A percentile compares a stretch with the other conserved stretches of the same genome.
Evolutionary conservation across 2,113 vertebrate species (phyloP).

Genomic region (Psammodynastes pulverulentus): DNA sequence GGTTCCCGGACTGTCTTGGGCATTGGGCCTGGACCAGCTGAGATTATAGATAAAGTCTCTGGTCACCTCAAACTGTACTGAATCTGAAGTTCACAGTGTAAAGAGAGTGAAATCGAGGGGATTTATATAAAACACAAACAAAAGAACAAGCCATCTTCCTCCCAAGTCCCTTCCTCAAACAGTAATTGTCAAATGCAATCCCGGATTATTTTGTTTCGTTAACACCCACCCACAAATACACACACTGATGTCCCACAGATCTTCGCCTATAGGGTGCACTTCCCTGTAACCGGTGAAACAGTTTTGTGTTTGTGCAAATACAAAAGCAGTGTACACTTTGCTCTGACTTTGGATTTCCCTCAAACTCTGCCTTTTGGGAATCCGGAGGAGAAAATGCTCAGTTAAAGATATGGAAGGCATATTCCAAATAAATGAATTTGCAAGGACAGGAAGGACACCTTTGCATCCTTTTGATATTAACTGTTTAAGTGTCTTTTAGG

Average conservation of each 20-base stretch:
- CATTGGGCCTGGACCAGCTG: constrained; percentile 85
- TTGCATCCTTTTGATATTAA: neutral
- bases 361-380: neutral
- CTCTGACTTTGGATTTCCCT: neutral
- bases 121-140: neutral
- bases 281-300: neutral
- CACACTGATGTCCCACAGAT: no score
- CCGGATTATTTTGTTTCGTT: neutral
- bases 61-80: constrained; percentile 91
- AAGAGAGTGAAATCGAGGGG: neutral
- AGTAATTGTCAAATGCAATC: neutral
- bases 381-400: neutral
- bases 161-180: neutral
- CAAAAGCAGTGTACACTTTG: neutral
- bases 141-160: neutral
- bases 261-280: neutral
- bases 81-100: neutral
- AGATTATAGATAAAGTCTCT: constrained; percentile 86
- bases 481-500: neutral
- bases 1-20: constrained; percentile 92
- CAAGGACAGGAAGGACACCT: neutral
- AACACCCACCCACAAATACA: neutral
- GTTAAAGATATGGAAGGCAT: neutral
- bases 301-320: neutral
- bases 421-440: neutral